phyloP scores from a whole-genome alignment of 2,113 vertebrate species.

The Prinia subflava region DNA sequence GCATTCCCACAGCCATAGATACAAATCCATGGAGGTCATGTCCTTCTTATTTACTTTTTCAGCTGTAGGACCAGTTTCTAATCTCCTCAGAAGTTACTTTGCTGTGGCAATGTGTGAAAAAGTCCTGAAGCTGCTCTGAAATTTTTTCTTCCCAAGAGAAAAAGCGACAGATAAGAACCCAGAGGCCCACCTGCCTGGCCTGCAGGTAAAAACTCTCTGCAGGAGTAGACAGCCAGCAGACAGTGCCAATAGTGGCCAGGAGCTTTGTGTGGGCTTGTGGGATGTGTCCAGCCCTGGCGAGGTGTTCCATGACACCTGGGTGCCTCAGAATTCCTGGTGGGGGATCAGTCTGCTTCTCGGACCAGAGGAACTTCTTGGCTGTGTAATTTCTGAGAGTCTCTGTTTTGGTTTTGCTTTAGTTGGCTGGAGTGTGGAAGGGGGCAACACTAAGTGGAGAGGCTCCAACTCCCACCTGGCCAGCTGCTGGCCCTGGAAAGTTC shows the following conservation, averaged over 20 bases:
- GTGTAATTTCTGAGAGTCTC: rapidly evolving
- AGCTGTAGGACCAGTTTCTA: background rate
- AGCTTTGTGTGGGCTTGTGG: background rate
- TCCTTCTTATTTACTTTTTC: background rate
- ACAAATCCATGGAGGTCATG: background rate
- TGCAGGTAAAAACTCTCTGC: background rate
- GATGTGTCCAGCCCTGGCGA: background rate
- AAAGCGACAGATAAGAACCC: background rate
- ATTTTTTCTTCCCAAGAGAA: background rate
- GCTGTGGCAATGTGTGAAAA: background rate
- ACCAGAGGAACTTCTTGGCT: background rate
- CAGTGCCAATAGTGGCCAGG: background rate
- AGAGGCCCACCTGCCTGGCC: background rate
- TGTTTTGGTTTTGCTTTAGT: background rate
- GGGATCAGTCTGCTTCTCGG: background rate
- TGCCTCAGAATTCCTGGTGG: background rate
- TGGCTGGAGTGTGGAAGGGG: background rate
- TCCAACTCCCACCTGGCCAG: background rate
- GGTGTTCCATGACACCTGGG: too few relatives aligned
- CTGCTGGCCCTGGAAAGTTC: background rate
- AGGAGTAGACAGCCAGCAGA: background rate
- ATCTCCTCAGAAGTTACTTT: background rate
- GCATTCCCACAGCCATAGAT: background rate
- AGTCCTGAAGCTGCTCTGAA: background rate
- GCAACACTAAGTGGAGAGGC: rapidly evolving